These are phyloP conservation scores for Corythoichthys intestinalis DNA, from an alignment of 2,113 vertebrate species.

Conservation along the genomic window DNA sequence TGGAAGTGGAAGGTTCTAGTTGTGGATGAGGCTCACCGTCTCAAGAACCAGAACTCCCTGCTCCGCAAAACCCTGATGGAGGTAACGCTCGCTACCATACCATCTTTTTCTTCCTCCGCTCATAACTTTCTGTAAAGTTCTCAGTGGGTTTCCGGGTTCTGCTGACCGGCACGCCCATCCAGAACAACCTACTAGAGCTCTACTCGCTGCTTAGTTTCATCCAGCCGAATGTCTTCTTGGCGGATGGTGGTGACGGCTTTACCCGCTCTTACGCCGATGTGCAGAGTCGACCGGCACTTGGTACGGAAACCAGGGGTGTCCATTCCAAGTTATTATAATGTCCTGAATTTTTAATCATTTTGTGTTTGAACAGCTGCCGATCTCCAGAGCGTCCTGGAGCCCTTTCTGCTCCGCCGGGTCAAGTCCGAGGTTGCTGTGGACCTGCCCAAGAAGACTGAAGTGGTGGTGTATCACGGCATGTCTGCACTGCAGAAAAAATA, in stretches of 20 bases:
- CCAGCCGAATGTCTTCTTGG: constrained; percentile 79
- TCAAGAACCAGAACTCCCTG: constrained; percentile 88
- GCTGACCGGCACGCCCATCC: constrained; percentile 89
- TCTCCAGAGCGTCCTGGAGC: constrained; percentile 81
- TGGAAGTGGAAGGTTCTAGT: constrained; percentile 77
- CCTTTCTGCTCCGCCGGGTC: constrained; percentile 87
- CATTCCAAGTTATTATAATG: too few species aligned
- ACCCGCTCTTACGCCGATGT: constrained; percentile 71
- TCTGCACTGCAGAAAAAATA: constrained; percentile 85
- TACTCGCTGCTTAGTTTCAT: constrained; percentile 87
- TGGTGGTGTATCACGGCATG: constrained; percentile 90
- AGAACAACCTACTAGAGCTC: constrained; percentile 89
- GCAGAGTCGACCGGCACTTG: constrained; percentile 70
- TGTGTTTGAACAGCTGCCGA: constrained; percentile 71
- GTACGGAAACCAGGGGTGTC: constrained; percentile 45
- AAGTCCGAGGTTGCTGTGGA: constrained; percentile 85
- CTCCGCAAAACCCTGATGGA: constrained; percentile 78
- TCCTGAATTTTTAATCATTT: too few species aligned
- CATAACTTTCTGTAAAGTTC: constrained; percentile 67
- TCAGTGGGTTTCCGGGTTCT: constrained; percentile 80
- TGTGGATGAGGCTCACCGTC: constrained; percentile 90
- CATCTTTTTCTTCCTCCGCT: neutral
- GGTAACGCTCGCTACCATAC: constrained; percentile 57
- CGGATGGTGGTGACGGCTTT: constrained; percentile 73
- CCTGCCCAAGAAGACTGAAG: constrained; percentile 84